Evolutionary conservation across 1,140 invertebrate species (phyloP), one percentile per base, ranked within the genome.

Genomic region (Laodelphax striatellus): DNA sequence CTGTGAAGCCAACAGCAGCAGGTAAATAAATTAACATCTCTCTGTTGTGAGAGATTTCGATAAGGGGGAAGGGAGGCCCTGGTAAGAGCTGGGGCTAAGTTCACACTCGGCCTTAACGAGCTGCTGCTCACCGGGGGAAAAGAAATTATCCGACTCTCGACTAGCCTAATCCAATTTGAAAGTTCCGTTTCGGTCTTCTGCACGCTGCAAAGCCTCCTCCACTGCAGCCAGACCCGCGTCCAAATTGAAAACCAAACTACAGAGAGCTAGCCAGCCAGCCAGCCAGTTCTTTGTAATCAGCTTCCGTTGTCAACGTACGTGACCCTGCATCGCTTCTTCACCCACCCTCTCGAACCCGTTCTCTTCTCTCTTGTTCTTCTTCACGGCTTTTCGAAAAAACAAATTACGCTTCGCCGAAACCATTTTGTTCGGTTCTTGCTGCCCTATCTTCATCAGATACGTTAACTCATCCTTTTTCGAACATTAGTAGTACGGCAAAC

Each of bases 151-250:
- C 46, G 46, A 50, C 46, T 50, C 46, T 50, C 46, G 46, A 50
- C 46, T 50, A 50, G 46, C 46, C 46, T 50, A 50, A 50, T 50
- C 46, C 46, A 50, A 50, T 50, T 50, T 50, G 46, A 50, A 50
- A 50, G 46, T 50, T 41, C 56, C 46, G 42, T 38, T 38, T 38
- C 34, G 34, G 34, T 13, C 34, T 38, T 38, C 34, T 38, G 34
- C 42, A 50, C 46, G 21, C 22, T 16, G n/a, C 43, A 17, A 28
- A 6, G 19, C n/a, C 46, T 5, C 34, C 44, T 19, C n/a, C 21
- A 28, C 44, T 38, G 34, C 9, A 38, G 34, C 3, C 34, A 38
- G 34, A 38, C 42, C 31, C 10, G 6, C 46, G 6, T 50, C 46
- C 21, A 50, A 50, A 50, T 50, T 50, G 46, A 50, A 50, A 50